phyloP scores from a whole-genome alignment of 1,140 invertebrate genomes.

The Pseudomyrmex dendroicus region DNA sequence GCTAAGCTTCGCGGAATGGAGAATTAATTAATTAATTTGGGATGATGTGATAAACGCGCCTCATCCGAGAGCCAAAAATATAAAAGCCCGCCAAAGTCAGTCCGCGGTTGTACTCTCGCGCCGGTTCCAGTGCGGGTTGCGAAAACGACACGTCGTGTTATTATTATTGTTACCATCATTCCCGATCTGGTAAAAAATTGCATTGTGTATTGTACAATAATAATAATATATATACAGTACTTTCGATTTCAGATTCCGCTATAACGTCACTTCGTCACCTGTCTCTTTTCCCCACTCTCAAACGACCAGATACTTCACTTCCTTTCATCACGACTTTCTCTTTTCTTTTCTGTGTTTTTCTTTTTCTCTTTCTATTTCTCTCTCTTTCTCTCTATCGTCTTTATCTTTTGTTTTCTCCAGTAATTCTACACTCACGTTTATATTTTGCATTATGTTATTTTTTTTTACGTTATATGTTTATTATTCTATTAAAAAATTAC shows the following conservation, averaged over 20 bases:
- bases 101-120: conserved; percentile 64
- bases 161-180: conserved; percentile 39
- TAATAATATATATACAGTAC: conserved; percentile 61
- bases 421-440: conserved; percentile 56
- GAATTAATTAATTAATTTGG: conserved; percentile 48
- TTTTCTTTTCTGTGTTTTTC: conserved; percentile 52
- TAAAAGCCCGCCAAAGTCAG: conserved; percentile 85
- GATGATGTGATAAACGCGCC: conserved; percentile 64
- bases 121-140: conserved; percentile 78
- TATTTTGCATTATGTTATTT: conserved; percentile 34
- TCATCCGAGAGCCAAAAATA: conserved; percentile 83
- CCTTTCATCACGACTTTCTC: conserved; percentile 48
- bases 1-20: conserved; percentile 59
- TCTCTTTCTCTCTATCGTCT: conserved; percentile 49
- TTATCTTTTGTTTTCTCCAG: conserved; percentile 45
- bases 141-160: conserved; percentile 71
- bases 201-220: conserved; percentile 18
- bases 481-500: too few relatives aligned
- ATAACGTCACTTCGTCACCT: conserved; percentile 73
- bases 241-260: conserved; percentile 82
- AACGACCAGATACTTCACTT: conserved; percentile 37
- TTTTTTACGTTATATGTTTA: background rate
- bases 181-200: conserved; percentile 42
- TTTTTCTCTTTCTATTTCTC: conserved; percentile 36
- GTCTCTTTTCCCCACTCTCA: conserved; percentile 57